Evolutionary conservation across 2,888 invertebrate genomes (phyloP).

Genomic region (Chymomyza amoena): DNA sequence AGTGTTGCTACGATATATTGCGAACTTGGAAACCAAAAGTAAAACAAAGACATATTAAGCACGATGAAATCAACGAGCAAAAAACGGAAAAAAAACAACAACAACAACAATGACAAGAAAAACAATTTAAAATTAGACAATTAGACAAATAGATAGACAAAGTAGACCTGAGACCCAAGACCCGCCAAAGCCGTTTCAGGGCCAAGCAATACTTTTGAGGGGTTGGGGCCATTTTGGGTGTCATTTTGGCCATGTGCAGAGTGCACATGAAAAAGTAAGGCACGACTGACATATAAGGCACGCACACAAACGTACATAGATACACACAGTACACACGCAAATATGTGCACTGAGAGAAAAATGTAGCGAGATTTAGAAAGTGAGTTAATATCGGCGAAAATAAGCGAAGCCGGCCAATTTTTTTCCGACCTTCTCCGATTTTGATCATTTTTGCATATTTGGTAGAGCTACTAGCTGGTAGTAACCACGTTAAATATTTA

Average conservation of each 20-base stretch:
- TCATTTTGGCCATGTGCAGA: slow-evolving; percentile 42
- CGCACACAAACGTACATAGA: slow-evolving; percentile 15
- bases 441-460: no score
- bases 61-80: slow-evolving; percentile 40
- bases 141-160: slow-evolving; percentile 56
- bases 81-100: slow-evolving; percentile 16
- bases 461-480: no score
- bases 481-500: no score
- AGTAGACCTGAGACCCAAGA: background rate
- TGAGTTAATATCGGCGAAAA: no score
- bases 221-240: background rate
- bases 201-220: slow-evolving; percentile 17
- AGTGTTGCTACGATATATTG: background rate
- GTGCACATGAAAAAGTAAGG: background rate
- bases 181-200: slow-evolving; percentile 20
- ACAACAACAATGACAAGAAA: slow-evolving; percentile 23
- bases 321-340: slow-evolving; percentile 17
- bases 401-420: no score
- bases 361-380: no score
- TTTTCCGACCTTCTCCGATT: no score
- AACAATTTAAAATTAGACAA: slow-evolving; percentile 56
- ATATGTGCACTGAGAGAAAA: background rate
- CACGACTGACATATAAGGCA: slow-evolving; percentile 46
- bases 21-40: background rate
- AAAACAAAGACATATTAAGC: slow-evolving; percentile 28